Base-by-base conservation (phyloP, 2,888 invertebrate species). In the Byasa hedistus region DNA sequence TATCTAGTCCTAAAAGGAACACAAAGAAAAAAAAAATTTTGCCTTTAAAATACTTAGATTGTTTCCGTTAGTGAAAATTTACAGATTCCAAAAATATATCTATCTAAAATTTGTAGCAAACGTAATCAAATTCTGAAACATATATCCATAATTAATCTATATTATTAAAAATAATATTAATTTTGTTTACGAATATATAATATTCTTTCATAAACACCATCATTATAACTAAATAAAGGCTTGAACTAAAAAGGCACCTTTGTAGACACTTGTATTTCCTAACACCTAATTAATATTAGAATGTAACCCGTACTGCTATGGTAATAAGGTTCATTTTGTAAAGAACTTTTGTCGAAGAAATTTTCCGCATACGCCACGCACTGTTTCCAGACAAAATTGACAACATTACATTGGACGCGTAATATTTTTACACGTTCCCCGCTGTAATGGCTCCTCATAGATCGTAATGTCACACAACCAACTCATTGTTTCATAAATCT, bases 361-460 rank as follows among this genome's bases (percentile, higher is more conserved):
- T 78, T 75, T 77, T 77, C 78, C 75, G 74, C 78, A 72, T 71
- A 67, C 66, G 77, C 66, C 77, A 81, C 78, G 88, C 86, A 81
- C 89, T 90, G 89, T 84, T 89, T 89, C 81, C 74, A 76, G 65
- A 66, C 66, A 70, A 90, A 86, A 90, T 89, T 85, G 86, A 83
- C 80, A 79, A 76, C 83, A 82, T 86, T 84, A 81, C 73, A 78
- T 77, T 77, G 78, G 79, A 77, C 73, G 71, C 75, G 73, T 76
- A 70, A 72, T 71, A 71, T 73, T 68, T 73, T 75, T 70, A 72
- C 64, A 69, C 70, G 71, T 70, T 65, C 61, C 69, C 69, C 51
- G 24, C 12, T 24, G 64, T 70, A 66, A 68, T 68, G 58, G 51
- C 66, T 57, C 36, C 55, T 61, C 48, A 48, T 48, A 48, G 8